A percentile compares a stretch with the other conserved stretches of the same genome.
Evolutionary conservation across 2,113 vertebrate species (phyloP).

Genomic region (Passer montanus): DNA sequence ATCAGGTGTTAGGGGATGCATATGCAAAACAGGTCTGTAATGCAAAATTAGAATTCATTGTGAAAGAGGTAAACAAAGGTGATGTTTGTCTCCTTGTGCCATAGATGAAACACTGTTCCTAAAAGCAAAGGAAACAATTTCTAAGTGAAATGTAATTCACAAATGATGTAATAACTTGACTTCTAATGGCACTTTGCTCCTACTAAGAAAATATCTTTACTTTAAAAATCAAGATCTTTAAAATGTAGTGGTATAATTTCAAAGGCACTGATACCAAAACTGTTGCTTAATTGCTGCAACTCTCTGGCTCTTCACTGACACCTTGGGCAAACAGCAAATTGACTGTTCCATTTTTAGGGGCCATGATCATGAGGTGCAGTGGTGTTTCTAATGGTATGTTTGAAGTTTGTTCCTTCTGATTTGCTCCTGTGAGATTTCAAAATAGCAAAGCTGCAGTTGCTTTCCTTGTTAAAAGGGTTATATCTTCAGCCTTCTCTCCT

Average conservation of each 20-base stretch:
- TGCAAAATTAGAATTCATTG: neutral
- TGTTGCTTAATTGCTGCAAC: neutral
- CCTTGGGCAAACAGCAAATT: neutral
- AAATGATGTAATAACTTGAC: neutral
- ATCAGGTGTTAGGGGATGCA: neutral
- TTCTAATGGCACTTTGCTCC: neutral
- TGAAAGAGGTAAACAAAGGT: neutral
- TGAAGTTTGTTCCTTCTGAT: neutral
- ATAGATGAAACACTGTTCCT: neutral
- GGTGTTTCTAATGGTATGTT: neutral
- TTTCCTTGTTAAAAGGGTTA: neutral
- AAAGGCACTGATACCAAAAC: neutral
- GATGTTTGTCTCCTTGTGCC: neutral
- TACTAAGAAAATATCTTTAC: neutral
- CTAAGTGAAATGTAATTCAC: neutral
- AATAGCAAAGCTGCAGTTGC: neutral
- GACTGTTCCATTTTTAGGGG: neutral
- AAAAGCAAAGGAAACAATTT: neutral
- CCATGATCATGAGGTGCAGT: neutral
- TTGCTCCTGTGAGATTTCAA: neutral
- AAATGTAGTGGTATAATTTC: neutral
- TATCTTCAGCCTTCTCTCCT: neutral
- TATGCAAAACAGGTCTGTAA: neutral
- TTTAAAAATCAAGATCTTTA: neutral
- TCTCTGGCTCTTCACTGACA: neutral